Evolutionary conservation across 2,113 vertebrate genomes (phyloP).

Genomic region (Scomber scombrus): DNA sequence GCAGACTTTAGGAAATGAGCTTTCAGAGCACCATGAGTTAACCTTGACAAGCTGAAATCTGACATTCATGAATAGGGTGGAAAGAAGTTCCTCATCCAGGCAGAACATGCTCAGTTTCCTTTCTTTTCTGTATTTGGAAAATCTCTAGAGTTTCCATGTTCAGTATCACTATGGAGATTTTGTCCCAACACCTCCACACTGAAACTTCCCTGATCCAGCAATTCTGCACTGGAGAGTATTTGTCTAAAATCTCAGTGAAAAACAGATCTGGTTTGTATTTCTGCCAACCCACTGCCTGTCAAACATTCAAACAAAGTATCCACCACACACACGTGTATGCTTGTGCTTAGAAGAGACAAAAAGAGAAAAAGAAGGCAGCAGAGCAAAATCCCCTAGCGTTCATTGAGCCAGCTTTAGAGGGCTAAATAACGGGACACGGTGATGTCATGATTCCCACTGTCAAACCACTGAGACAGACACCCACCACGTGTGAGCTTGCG

Average conservation of each 20-base stretch:
- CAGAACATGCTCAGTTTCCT: slow-evolving; percentile 51
- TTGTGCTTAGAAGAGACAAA: background rate
- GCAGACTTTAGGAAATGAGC: slow-evolving; percentile 20
- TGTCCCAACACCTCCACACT: slow-evolving; percentile 35
- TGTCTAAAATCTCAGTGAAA: background rate
- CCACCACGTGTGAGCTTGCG: slow-evolving; percentile 2
- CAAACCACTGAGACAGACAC: slow-evolving; percentile 40
- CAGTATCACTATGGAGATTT: slow-evolving; percentile 25
- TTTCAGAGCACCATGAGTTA: slow-evolving; percentile 16
- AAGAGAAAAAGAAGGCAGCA: background rate
- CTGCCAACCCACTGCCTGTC: slow-evolving; percentile 18
- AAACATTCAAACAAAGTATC: slow-evolving; percentile 22
- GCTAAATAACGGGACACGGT: slow-evolving; percentile 43
- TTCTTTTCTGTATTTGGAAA: slow-evolving; percentile 45
- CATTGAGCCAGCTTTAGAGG: slow-evolving; percentile 37
- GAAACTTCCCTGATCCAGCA: slow-evolving; percentile 32
- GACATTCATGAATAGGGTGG: slow-evolving; percentile 36
- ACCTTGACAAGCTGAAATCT: slow-evolving; percentile 39
- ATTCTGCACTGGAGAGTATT: slow-evolving; percentile 28
- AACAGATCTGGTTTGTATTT: slow-evolving; percentile 21
- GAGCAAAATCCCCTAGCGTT: slow-evolving; percentile 29
- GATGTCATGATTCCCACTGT: slow-evolving; percentile 69
- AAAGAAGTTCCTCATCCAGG: slow-evolving; percentile 40
- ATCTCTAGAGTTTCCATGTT: slow-evolving; percentile 46
- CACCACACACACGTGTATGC: background rate